Evolutionary conservation across 2,113 vertebrate species (phyloP), one percentile per base, ranked within the genome.

Genomic region (Pomatorhinus ruficollis): DNA sequence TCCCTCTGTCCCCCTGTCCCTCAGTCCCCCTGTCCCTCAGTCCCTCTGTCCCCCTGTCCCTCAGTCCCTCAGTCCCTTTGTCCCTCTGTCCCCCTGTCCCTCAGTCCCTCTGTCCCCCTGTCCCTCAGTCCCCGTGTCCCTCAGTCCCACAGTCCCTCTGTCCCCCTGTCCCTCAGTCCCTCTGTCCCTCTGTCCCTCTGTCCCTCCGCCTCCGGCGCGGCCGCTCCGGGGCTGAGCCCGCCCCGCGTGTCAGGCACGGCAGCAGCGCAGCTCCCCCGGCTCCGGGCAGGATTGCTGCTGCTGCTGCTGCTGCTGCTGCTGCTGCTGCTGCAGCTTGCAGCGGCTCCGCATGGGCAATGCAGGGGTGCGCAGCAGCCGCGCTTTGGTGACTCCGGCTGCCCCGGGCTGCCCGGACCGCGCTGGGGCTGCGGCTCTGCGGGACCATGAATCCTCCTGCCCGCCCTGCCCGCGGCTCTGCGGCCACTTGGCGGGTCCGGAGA

Each of bases 311-410:
- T 9, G 39, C 44, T 22, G 63, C 63, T 5, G 63, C 63, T 24
- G 11, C 42, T 8, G 25, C 59, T 53, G 42, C 89, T 33, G 81
- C 84, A 27, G 87, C 60, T 42, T 9, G n/a, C 78, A 37, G 69
- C 4, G 80, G 80, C 65, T 93, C 96, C 50, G 45, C 82, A 56
- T 13, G 96, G 95, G 94, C 86, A 96, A 84, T 94, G 97, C 92
- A 22, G 70, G 82, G 17, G 87, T 10, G 77, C 97, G 74, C 97
- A 94, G 79, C 92, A 79, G 96, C 95, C 87, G 76, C 22, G 89
- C 59, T 68, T 31, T 42, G 77, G 72, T 95, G 91, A 88, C 28
- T 13, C 13, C 5, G 60, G 63, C 35, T 50, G 44, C 5, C 54
- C 47, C 94, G 87, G 91, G 91, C 94, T 93, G 63, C 93, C 64